Evolutionary conservation across 1,140 invertebrate species (phyloP).

Genomic region (Calephelis virginiensis): DNA sequence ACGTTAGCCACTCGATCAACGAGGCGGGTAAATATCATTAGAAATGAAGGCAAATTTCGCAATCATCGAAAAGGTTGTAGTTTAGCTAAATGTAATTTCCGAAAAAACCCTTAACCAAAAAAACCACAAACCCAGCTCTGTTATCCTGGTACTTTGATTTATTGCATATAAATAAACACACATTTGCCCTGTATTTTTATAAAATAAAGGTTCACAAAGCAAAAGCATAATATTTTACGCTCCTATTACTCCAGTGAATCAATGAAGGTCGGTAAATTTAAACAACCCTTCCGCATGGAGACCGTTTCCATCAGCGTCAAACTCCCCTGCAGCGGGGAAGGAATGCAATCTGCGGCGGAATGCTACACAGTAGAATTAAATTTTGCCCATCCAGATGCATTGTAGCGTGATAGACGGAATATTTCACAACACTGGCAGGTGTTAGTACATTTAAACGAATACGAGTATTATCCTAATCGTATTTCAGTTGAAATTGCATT

Average conservation of each 20-base stretch:
- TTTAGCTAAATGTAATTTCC: no score
- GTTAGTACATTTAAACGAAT: conserved; percentile 20
- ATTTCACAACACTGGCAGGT: conserved; percentile 22
- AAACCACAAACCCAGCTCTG: no score
- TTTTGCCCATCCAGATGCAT: conserved; percentile 55
- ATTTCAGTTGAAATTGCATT: not conserved
- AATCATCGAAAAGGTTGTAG: no score
- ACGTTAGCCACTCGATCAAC: no score
- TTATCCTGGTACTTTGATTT: no score
- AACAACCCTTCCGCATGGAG: conserved; percentile 30
- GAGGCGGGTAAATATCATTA: no score
- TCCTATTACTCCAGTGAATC: conserved; percentile 9
- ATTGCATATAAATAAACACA: no score
- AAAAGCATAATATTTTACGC: not conserved
- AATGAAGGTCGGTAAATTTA: conserved; percentile 20
- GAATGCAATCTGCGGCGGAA: conserved; percentile 72
- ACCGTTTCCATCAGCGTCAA: conserved; percentile 50
- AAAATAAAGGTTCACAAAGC: not conserved
- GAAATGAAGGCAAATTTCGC: no score
- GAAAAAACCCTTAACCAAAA: no score
- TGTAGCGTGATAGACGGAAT: conserved; percentile 28
- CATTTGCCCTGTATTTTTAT: not conserved
- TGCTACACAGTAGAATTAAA: conserved; percentile 63
- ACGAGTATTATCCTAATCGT: conserved; percentile 8
- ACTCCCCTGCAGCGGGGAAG: conserved; percentile 41